Conservation (phyloP, 2,888 invertebrate species). For the Nymphalis urticae region DNA sequence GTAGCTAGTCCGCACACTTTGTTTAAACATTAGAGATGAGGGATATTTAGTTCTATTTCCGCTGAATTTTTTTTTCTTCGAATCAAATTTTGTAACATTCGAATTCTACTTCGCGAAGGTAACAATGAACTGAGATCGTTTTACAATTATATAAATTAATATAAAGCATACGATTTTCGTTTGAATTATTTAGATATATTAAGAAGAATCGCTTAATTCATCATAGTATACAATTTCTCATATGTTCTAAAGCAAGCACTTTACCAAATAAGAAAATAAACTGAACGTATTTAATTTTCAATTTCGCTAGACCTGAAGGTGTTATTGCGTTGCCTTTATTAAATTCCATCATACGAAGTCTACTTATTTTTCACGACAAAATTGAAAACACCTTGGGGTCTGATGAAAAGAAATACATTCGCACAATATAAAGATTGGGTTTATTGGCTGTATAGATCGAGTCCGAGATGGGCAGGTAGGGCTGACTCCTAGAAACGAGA, state of each 20-base stretch:
- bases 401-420: conserved; percentile 57
- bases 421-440: conserved; percentile 73
- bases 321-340: conserved; percentile 66
- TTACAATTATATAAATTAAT: too few species aligned
- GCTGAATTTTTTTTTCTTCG: background rate
- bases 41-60: conserved; percentile 18
- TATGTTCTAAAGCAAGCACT: conserved; percentile 1
- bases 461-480: conserved; percentile 55
- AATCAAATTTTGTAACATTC: background rate
- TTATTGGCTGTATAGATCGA: conserved; percentile 63
- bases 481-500: conserved; percentile 49
- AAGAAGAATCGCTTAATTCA: background rate
- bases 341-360: conserved; percentile 56
- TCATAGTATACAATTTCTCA: background rate
- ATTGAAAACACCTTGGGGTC: conserved; percentile 67
- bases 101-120: too few species aligned
- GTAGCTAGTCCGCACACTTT: conserved; percentile 37
- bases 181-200: too few species aligned
- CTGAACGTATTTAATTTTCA: conserved; percentile 60
- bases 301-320: conserved; percentile 54
- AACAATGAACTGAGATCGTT: too few species aligned
- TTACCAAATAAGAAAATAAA: conserved; percentile 15
- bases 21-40: conserved; percentile 1
- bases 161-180: too few species aligned
- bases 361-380: conserved; percentile 67